These are phyloP conservation scores for Cyclargus thomasi DNA, from an alignment of 1,140 invertebrate genomes.

Conservation along the genomic window DNA sequence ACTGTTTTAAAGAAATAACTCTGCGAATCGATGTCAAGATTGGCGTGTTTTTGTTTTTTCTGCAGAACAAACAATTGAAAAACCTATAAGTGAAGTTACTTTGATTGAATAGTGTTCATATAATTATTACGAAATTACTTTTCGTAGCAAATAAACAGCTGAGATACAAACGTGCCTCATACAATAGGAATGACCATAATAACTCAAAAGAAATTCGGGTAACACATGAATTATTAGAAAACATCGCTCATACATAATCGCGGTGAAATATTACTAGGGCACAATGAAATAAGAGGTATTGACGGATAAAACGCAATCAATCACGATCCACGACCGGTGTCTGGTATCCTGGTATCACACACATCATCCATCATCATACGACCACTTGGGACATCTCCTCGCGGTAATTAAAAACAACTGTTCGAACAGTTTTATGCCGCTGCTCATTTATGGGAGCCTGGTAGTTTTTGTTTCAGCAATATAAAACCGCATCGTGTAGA, in stretches of 20 bases:
- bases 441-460: background rate
- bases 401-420: constrained; percentile 13
- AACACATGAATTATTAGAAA: constrained; percentile 1
- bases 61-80: background rate
- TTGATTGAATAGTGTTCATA: background rate
- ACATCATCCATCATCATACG: background rate
- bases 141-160: background rate
- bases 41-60: too few relatives aligned
- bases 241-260: constrained; percentile 3
- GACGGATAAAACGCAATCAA: constrained; percentile 8
- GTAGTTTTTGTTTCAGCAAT: background rate
- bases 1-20: background rate
- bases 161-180: background rate
- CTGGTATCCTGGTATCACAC: background rate
- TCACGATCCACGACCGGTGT: constrained; percentile 5
- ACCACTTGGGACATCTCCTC: constrained; percentile 4
- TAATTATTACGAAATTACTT: background rate
- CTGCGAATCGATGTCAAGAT: too few relatives aligned
- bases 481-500: too few relatives aligned
- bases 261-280: constrained; percentile 10
- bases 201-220: constrained; percentile 7
- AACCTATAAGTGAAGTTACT: background rate
- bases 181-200: constrained; percentile 9
- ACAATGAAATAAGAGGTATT: constrained; percentile 14
- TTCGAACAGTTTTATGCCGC: background rate